phyloP scores from a whole-genome alignment of 53 echinoderm and acorn worm genomes.

The Apostichopus leukothele region DNA sequence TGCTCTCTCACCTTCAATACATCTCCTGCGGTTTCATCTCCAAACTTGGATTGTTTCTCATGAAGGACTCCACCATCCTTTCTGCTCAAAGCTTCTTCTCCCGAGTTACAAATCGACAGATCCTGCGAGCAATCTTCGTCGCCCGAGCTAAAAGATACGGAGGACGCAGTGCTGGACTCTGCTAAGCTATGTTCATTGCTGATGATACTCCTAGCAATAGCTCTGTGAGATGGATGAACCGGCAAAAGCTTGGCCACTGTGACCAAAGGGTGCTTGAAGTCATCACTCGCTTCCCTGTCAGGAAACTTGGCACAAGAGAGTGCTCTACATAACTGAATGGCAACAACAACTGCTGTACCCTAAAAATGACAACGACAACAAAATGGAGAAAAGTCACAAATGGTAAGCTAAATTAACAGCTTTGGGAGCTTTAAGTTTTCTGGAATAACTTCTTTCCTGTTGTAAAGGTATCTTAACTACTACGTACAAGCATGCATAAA shows the following conservation, averaged over 20 bases:
- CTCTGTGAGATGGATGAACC: not conserved
- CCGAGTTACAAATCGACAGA: not conserved
- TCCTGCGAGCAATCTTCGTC: not conserved
- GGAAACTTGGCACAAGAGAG: constrained; percentile 22
- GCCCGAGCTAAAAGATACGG: not conserved
- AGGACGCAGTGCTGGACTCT: not conserved
- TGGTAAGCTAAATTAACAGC: too few relatives aligned
- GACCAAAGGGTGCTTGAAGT: not conserved
- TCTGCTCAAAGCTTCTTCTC: not conserved
- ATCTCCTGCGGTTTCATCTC: not conserved
- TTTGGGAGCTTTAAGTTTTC: too few relatives aligned
- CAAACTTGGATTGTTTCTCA: not conserved
- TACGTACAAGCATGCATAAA: too few relatives aligned
- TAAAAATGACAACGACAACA: not conserved
- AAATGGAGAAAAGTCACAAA: too few relatives aligned
- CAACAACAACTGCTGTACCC: constrained; percentile 47
- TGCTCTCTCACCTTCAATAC: too few relatives aligned
- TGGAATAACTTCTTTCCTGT: too few relatives aligned
- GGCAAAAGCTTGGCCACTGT: constrained; percentile 26
- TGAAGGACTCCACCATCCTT: not conserved
- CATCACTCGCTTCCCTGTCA: not conserved
- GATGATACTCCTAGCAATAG: not conserved
- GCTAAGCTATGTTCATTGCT: not conserved
- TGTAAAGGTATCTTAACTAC: too few relatives aligned
- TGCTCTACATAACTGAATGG: constrained; percentile 40